Conservation (phyloP, 2,797 vertebrate genomes). For the Anabas testudineus region DNA sequence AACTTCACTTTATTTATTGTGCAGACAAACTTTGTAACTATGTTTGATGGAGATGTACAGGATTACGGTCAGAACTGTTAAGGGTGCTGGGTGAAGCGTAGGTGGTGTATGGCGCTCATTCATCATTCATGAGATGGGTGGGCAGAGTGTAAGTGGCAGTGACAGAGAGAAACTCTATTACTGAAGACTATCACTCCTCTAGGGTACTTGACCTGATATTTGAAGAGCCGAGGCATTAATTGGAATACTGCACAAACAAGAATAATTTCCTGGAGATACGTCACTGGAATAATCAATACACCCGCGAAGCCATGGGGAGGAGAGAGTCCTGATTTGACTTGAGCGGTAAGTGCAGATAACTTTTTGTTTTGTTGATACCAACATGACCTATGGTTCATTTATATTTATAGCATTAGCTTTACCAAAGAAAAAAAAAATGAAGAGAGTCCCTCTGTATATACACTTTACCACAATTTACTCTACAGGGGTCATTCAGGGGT, state of each 20-base stretch:
- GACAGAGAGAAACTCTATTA: conserved; percentile 76
- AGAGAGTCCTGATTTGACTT: conserved; percentile 59
- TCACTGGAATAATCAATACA: conserved; percentile 64
- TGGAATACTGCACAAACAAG: conserved; percentile 47
- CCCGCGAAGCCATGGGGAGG: conserved; percentile 57
- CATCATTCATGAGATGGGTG: conserved; percentile 80
- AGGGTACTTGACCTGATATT: conserved; percentile 72
- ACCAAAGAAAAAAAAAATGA: no score
- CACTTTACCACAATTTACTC: neutral
- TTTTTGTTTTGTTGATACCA: conserved; percentile 24
- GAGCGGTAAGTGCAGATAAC: conserved; percentile 59
- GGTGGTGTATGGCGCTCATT: conserved; percentile 76
- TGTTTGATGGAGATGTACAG: conserved; percentile 39
- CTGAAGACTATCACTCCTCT: conserved; percentile 66
- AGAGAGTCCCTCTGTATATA: neutral
- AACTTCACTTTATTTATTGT: conserved; percentile 22
- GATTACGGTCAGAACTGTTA: conserved; percentile 50
- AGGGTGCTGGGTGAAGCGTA: conserved; percentile 72
- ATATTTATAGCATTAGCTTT: conserved; percentile 24
- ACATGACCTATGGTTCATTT: conserved; percentile 1
- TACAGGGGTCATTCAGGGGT: neutral
- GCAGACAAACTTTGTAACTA: conserved; percentile 13
- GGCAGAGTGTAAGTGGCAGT: conserved; percentile 75
- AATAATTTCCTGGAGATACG: conserved; percentile 54
- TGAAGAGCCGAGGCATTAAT: conserved; percentile 60